Evolutionary conservation across 1,140 invertebrate species (phyloP), one percentile per base, ranked within the genome.

Genomic region (Mya arenaria): DNA sequence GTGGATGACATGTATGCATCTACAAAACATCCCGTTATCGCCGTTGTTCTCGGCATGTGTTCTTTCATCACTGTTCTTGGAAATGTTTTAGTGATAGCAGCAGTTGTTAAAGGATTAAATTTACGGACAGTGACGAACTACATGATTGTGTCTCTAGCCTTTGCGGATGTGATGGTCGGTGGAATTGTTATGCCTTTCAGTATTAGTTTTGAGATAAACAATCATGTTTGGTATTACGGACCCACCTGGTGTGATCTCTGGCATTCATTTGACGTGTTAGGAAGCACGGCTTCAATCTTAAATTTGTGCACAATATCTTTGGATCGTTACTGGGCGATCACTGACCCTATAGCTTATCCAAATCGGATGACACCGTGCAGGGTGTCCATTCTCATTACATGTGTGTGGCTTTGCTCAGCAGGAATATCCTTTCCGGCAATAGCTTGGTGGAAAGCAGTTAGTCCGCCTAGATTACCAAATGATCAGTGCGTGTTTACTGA

Each of bases 121-220:
- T 93, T 99, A n/a, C 94, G 98, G 73, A 98, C 98, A 79, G 98
- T 99, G 0, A 98, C 99, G 89, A 99, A 99, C 93, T 99, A 99
- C 93, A 98, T 99, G 92, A 97, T 99, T 85, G 98, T 99, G 0
- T 99, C 98, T 8, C 92, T 99, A 73, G 98, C 98, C 0, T 97
- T 99, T n/a, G 98, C 98, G 0, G 98, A 99, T 92, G 94, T 99
- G n/a, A 97, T 97, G 10, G 98, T 99, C 0, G 98, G 98, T 0
- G 95, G 99, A 62, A 94, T 99, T 23, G 98, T 99, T 28, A 96
- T 99, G 94, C 99, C 99, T 15, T 96, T 99, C 87, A 98, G 98
- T 92, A 97, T 99, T 5, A 97, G 97, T 60, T 97, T 98, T 90
- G 96, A 97, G 4, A 95, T 99, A 58, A 94, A 98, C 25, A 93